Conservation (phyloP, 2,113 vertebrate genomes). For the Equus przewalskii region DNA sequence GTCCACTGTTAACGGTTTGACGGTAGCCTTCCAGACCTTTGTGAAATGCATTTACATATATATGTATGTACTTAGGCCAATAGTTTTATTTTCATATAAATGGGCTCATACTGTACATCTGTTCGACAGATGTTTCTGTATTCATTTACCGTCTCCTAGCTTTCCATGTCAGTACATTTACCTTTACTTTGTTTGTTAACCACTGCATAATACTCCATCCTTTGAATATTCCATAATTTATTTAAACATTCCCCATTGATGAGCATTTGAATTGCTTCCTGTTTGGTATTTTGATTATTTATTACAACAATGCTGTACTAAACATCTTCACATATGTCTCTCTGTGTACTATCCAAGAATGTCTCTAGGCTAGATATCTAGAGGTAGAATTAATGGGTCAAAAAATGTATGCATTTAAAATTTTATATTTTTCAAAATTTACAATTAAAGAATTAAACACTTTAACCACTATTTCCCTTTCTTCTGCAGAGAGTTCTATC, state of each 20-base stretch:
- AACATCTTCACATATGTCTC: slow-evolving; percentile 7
- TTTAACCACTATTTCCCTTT: slow-evolving; percentile 40
- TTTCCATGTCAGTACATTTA: slow-evolving; percentile 17
- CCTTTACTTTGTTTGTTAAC: slow-evolving; percentile 37
- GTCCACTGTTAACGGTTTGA: slow-evolving; percentile 11
- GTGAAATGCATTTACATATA: background rate
- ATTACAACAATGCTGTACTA: background rate
- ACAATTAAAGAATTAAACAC: slow-evolving; percentile 10
- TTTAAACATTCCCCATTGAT: slow-evolving; percentile 1
- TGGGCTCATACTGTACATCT: background rate
- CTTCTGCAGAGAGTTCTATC: slow-evolving; percentile 88
- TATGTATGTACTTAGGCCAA: background rate
- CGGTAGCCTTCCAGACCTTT: slow-evolving; percentile 9
- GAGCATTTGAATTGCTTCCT: slow-evolving; percentile 15
- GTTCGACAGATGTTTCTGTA: slow-evolving; percentile 15
- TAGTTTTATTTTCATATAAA: slow-evolving; percentile 55
- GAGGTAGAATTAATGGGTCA: background rate
- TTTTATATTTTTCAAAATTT: slow-evolving; percentile 41
- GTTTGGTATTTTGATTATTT: slow-evolving; percentile 24
- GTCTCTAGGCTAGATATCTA: slow-evolving; percentile 1
- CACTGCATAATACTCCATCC: background rate
- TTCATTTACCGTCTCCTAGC: background rate
- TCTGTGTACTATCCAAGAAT: slow-evolving; percentile 1
- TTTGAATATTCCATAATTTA: slow-evolving; percentile 25
- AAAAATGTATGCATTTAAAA: background rate